These are phyloP conservation scores for Varanus salvator DNA, from an alignment of 2,113 vertebrate genomes.

Conservation along the genomic window DNA sequence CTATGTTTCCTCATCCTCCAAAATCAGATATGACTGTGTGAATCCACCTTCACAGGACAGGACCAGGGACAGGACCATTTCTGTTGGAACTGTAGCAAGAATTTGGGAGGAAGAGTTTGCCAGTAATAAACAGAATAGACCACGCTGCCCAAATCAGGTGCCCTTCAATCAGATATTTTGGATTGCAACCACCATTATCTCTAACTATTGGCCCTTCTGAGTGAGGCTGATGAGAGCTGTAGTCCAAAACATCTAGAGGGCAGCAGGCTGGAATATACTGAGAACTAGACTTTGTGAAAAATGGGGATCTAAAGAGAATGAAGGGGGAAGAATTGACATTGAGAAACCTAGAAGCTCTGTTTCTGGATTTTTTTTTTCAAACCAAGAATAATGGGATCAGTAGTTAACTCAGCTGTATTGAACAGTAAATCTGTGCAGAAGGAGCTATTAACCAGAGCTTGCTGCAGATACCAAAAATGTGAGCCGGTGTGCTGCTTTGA, in stretches of 20 bases:
- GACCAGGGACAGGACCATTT: neutral
- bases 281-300: neutral
- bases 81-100: neutral
- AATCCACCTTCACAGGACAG: neutral
- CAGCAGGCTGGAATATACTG: too few relatives aligned
- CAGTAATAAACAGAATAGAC: neutral
- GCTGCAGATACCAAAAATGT: too few relatives aligned
- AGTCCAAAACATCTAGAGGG: too few relatives aligned
- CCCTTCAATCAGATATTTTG: too few relatives aligned
- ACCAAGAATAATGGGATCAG: neutral
- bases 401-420: too few relatives aligned
- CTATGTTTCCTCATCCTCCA: neutral
- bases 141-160: too few relatives aligned
- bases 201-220: too few relatives aligned
- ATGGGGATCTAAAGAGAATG: neutral
- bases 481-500: neutral
- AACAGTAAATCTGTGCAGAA: neutral
- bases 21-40: neutral
- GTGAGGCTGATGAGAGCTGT: too few relatives aligned
- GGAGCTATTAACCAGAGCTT: neutral
- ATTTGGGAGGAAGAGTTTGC: neutral
- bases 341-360: neutral
- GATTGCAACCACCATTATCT: too few relatives aligned
- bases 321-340: neutral
- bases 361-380: neutral